Evolutionary conservation across 2,888 invertebrate genomes (phyloP), one percentile per base, ranked within the genome.

Genomic region (Adelphocoris suturalis): DNA sequence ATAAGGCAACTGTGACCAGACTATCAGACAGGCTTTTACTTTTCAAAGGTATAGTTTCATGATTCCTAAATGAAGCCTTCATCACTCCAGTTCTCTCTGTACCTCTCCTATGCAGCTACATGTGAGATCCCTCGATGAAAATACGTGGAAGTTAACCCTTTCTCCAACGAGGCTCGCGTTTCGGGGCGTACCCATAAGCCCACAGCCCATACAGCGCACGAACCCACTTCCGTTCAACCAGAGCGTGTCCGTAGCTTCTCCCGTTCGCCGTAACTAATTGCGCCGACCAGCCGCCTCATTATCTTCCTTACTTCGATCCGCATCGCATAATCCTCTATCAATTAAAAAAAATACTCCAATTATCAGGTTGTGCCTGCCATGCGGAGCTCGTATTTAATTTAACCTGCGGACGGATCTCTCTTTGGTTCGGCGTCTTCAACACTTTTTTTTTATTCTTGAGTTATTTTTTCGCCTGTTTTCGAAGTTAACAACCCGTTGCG

Each of bases 351-450:
- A 23, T 68, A 68, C 68, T n/a, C 68, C 68, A 68, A 68, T 68
- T 68, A 68, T 68, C 68, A 19, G 68, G 68, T 68, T 27, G 23
- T 68, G 68, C 5, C 68, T 23, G n/a, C 68, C 68, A 23, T 27
- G 68, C 68, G 68, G 68, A 68, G 68, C 68, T 23, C 68, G 68
- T 68, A 68, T 68, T 68, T 68, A 68, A 68, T 68, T 68, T 68
- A 68, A 23, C 68, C 27, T 68, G 61, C 11, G 61, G n/a, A 68
- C 1, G 19, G 23, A 68, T 68, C 68, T 68, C 68, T 68, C 68
- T 68, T 68, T 12, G 68, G 23, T 68, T 23, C 68, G 68, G 68
- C 68, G 68, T 23, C 27, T 68, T 68, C 68, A 68, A 19, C 68
- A 19, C 68, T 23, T 68, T 68, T 61, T 68, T 23, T 23, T 68